Conservation (phyloP, 2,113 vertebrate genomes). For the Neolamprologus longior region DNA sequence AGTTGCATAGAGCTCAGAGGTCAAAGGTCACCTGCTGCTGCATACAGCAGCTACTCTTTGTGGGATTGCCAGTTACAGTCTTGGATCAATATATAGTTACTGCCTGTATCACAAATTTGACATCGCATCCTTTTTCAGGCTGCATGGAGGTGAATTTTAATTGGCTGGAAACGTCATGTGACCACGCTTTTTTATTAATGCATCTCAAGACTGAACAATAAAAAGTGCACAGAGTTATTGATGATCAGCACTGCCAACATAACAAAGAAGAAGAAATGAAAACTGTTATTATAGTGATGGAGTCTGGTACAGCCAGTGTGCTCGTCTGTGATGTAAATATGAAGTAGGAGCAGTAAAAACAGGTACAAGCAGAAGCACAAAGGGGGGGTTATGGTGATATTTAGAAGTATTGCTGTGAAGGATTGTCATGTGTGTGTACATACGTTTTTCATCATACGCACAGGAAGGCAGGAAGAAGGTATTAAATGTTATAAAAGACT, state of each 20-base stretch:
- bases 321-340: neutral
- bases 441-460: accelerated
- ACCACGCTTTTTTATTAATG: neutral
- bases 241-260: neutral
- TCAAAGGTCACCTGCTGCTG: neutral
- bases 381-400: neutral
- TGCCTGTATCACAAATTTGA: neutral
- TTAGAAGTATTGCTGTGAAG: neutral
- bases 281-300: neutral
- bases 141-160: accelerated
- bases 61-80: neutral
- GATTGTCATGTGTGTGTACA: accelerated
- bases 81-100: neutral
- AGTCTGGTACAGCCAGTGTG: neutral
- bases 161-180: neutral
- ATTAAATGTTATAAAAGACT: accelerated
- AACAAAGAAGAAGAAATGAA: neutral
- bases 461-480: neutral
- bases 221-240: accelerated
- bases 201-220: neutral
- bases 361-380: neutral
- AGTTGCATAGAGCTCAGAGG: neutral
- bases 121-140: neutral
- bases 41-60: neutral
- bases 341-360: neutral